phyloP scores from a whole-genome alignment of 2,797 vertebrate species.

The Brachyalestes nurse region DNA sequence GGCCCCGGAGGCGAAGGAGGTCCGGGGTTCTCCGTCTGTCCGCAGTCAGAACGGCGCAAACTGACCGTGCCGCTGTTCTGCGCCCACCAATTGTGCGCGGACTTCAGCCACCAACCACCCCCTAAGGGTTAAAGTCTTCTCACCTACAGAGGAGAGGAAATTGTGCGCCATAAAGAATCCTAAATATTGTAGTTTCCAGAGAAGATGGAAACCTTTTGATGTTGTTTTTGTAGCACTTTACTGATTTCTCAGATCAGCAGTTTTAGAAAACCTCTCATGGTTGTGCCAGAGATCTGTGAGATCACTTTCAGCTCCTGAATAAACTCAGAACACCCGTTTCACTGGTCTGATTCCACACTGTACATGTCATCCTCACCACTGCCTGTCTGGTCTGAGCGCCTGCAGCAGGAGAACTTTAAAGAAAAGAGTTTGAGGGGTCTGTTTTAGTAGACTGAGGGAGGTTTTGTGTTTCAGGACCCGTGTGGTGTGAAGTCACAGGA shows the following conservation, averaged over 20 bases:
- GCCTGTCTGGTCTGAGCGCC: too few species aligned
- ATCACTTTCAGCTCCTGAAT: too few species aligned
- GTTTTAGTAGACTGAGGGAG: neutral
- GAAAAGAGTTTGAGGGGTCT: neutral
- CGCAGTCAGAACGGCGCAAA: slow-evolving; percentile 9
- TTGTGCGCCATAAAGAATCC: neutral
- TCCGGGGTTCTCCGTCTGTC: neutral
- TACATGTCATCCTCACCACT: too few species aligned
- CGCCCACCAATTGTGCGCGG: too few species aligned
- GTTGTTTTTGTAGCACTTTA: too few species aligned
- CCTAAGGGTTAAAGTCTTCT: neutral
- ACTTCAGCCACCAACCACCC: neutral
- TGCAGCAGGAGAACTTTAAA: too few species aligned
- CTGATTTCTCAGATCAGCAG: too few species aligned
- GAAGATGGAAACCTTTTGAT: neutral
- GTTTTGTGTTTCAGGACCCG: neutral
- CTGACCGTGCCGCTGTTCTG: neutral
- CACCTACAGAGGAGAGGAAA: neutral
- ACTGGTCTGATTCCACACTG: too few species aligned
- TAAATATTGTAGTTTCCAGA: neutral
- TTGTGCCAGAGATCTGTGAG: too few species aligned
- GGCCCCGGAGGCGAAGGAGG: neutral
- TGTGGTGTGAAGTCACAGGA: neutral
- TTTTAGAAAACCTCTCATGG: too few species aligned
- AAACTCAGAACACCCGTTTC: too few species aligned